Evolutionary conservation across 1,140 invertebrate species (phyloP), one percentile per base, ranked within the genome.

Genomic region (Amphibalanus amphitrite): DNA sequence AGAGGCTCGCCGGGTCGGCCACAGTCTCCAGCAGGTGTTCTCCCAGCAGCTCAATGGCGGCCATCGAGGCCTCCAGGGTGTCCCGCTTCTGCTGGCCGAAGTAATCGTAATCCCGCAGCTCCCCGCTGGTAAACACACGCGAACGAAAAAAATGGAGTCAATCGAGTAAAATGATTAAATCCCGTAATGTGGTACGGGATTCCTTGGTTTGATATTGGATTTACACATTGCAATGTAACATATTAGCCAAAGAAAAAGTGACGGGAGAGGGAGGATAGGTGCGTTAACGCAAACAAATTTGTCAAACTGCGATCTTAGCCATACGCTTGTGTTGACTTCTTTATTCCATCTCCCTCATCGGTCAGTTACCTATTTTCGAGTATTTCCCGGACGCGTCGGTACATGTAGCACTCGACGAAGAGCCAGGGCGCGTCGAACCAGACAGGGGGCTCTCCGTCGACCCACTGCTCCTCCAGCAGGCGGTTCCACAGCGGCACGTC

Each of bases 401-500:
- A 98, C 81, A 97, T 86, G 78, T 96, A 98, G 77, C 93, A 95
- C 82, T 98, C 95, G 17, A 87, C 85, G 77, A 91, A 90, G 0
- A 98, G 81, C 93, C 92, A 98, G 10, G 86, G 81, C 67, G 88
- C 85, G 67, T 86, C 85, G 78, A 90, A 98, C 85, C 91, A 97
- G 25, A 84, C 85, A 13, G 83, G 77, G 10, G 69, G 80, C 29
- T 79, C 78, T 23, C 82, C 79, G 0, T 79, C 76, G 74, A 84
- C 86, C 79, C 83, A 83, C 72, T 81, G 73, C 0, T 69, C 59
- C 20, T 75, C 68, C 20, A 76, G 59, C 23, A 69, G 28, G 0
- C 28, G 68, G 68, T 75, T 75, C 71, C 71, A 75, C 26, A 68
- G 23, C 30, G 67, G 68, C 3, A 71, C 47, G 38, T 75, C 75